phyloP scores from a whole-genome alignment of 2,113 vertebrate species.

The Tonatia bakeri region DNA sequence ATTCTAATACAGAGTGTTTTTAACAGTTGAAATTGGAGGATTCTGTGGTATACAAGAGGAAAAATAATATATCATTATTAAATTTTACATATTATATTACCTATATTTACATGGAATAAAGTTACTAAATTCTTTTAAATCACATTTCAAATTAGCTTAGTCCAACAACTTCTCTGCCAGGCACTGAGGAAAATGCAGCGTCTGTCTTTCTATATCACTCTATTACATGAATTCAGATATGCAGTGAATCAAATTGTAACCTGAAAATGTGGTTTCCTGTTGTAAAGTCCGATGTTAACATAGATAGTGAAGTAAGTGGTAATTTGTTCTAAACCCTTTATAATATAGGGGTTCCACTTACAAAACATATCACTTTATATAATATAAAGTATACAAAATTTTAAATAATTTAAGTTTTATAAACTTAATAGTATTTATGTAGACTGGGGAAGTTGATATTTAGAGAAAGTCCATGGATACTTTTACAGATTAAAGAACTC shows the following conservation, averaged over 20 bases:
- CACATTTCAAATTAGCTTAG: neutral
- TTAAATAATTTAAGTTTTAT: neutral
- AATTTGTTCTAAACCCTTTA: neutral
- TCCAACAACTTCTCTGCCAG: conserved; percentile 6
- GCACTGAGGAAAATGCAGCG: neutral
- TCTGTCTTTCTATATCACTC: neutral
- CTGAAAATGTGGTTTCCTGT: neutral
- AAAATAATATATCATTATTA: conserved; percentile 13
- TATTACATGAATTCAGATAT: neutral
- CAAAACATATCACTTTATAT: conserved; percentile 8
- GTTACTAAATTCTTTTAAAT: conserved; percentile 32
- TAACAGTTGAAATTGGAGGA: neutral
- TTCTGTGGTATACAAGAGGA: neutral
- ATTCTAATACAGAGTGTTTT: neutral
- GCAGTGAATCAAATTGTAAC: neutral
- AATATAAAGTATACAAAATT: neutral
- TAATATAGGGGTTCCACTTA: neutral
- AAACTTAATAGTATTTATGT: neutral
- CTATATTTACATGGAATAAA: neutral
- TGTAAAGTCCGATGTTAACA: neutral
- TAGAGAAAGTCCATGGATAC: neutral
- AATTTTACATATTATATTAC: neutral
- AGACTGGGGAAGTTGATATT: neutral
- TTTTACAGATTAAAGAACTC: neutral
- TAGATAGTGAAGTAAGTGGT: neutral